Percentiles rank a stretch among this genome's conserved stretches.
Evolutionary conservation across 2,113 vertebrate genomes (phyloP).

Genomic region (Eulemur rufifrons): DNA sequence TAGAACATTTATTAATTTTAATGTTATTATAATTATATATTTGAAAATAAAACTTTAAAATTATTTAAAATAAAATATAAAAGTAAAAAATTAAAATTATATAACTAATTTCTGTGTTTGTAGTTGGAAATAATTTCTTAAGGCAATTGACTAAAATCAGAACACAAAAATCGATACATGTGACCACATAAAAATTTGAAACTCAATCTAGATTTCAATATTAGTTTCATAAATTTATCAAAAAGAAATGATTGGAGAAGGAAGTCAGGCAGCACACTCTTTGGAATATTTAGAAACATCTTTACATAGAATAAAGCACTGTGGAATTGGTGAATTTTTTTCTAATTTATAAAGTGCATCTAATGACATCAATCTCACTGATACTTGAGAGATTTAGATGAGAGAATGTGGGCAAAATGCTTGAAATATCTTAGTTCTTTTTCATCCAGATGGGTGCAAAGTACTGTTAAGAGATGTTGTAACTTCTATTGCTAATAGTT

Average conservation of each 20-base stretch:
- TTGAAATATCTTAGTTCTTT: neutral
- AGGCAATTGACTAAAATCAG: neutral
- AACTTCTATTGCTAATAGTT: neutral
- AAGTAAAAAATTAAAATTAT: neutral
- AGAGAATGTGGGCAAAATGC: neutral
- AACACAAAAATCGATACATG: neutral
- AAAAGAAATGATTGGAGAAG: neutral
- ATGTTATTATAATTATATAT: neutral
- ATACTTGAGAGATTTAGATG: neutral
- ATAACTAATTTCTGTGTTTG: neutral
- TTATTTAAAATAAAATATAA: neutral
- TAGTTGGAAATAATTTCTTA: neutral
- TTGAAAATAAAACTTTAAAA: neutral
- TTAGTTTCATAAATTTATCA: neutral
- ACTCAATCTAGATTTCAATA: neutral
- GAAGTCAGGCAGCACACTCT: neutral
- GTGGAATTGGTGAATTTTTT: neutral
- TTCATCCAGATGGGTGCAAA: neutral
- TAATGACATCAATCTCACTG: neutral
- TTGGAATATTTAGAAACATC: neutral
- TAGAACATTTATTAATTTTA: neutral
- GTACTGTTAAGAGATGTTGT: neutral
- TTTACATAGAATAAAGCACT: neutral
- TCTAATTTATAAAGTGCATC: neutral
- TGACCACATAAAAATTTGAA: neutral